phyloP scores from a whole-genome alignment of 2,113 vertebrate genomes.

The Hiodon alosoides region DNA sequence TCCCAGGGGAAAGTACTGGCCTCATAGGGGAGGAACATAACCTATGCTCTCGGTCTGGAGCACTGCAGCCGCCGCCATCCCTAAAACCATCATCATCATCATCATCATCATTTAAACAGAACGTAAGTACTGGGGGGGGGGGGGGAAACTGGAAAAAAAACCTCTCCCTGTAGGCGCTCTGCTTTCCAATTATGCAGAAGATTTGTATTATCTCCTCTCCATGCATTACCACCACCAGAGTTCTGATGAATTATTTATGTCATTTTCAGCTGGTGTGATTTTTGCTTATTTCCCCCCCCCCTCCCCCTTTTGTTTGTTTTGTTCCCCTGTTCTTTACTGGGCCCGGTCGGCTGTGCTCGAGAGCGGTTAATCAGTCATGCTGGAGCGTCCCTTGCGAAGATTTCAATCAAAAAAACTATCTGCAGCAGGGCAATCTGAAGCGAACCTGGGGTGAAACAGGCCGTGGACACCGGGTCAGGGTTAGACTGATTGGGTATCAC shows the following conservation, averaged over 20 bases:
- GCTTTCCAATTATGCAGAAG: neutral
- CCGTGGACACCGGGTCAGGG: neutral
- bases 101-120: neutral
- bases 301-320: slow-evolving; percentile 4
- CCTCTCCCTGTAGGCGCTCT: neutral
- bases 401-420: neutral
- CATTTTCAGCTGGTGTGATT: slow-evolving; percentile 52
- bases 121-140: neutral
- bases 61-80: neutral
- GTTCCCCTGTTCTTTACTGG: neutral
- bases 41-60: neutral
- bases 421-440: neutral
- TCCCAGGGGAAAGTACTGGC: neutral
- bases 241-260: slow-evolving; percentile 61
- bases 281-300: slow-evolving; percentile 36
- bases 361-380: neutral
- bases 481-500: neutral
- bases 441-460: neutral
- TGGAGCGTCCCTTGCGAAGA: neutral
- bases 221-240: slow-evolving; percentile 42
- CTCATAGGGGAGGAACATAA: neutral
- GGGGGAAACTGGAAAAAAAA: neutral
- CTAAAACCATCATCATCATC: neutral
- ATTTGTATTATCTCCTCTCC: slow-evolving; percentile 19
- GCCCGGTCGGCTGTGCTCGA: neutral